These are phyloP conservation scores for Leptocoma aspasia DNA, from an alignment of 2,113 vertebrate species.

Conservation along the genomic window DNA sequence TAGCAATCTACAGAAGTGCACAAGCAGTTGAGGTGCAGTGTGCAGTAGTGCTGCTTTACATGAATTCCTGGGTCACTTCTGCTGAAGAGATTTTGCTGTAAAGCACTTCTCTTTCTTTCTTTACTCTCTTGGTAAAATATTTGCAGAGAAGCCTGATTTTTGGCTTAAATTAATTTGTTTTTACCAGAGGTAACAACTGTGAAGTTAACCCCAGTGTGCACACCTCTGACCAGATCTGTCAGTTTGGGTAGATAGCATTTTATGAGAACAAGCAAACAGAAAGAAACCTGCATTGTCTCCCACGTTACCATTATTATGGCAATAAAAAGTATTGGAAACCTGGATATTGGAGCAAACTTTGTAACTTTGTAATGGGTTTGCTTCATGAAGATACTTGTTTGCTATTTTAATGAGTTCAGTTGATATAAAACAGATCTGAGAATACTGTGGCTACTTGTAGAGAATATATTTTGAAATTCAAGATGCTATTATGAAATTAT, in stretches of 20 bases:
- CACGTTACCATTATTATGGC: background rate
- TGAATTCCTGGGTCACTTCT: background rate
- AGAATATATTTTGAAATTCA: background rate
- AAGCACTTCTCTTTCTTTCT: background rate
- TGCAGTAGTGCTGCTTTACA: background rate
- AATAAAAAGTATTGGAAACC: background rate
- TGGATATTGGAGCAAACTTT: background rate
- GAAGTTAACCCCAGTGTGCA: background rate
- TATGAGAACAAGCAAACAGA: background rate
- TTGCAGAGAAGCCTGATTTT: background rate
- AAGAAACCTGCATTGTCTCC: background rate
- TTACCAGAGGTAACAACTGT: background rate
- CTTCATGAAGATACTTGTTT: background rate
- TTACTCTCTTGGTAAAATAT: background rate
- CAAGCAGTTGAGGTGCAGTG: accelerated
- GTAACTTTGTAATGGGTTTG: background rate
- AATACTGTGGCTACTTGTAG: background rate
- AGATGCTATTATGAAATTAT: background rate
- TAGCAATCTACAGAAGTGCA: background rate
- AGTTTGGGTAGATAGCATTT: background rate
- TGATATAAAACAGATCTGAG: background rate
- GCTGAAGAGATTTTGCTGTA: background rate
- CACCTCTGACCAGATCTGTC: accelerated
- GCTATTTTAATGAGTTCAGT: background rate
- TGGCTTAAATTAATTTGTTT: background rate